Conservation (phyloP, 2,113 vertebrate species). For the Atrichornis clamosus region DNA sequence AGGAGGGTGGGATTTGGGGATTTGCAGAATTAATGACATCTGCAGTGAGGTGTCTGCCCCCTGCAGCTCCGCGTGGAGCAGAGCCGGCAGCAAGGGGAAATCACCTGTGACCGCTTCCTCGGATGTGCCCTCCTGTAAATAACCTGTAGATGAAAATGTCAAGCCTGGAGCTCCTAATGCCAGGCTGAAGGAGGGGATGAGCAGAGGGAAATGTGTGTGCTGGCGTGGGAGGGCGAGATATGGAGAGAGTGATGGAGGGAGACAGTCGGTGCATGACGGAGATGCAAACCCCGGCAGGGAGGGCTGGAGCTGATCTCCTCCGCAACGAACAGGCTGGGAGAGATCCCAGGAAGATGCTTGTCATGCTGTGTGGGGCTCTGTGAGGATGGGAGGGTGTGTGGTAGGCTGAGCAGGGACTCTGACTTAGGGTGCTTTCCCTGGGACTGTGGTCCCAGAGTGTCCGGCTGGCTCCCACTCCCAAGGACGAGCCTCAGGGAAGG, state of each 20-base stretch:
- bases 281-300: neutral
- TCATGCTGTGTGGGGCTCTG: accelerated
- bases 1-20: neutral
- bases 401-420: neutral
- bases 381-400: accelerated
- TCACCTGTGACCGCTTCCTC: neutral
- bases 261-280: accelerated
- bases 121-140: conserved; percentile 41
- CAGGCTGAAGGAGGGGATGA: conserved; percentile 8
- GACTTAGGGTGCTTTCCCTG: neutral
- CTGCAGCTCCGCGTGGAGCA: neutral
- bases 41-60: neutral
- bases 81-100: neutral
- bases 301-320: neutral
- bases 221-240: neutral
- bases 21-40: conserved; percentile 48
- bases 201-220: neutral
- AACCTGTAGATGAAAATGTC: conserved; percentile 56
- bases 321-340: neutral
- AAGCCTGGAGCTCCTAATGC: conserved; percentile 18
- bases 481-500: neutral
- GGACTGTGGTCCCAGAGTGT: neutral
- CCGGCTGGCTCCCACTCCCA: accelerated
- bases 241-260: neutral
- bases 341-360: neutral